phyloP scores from a whole-genome alignment of 2,888 invertebrate genomes.

The Netelia inedita region DNA sequence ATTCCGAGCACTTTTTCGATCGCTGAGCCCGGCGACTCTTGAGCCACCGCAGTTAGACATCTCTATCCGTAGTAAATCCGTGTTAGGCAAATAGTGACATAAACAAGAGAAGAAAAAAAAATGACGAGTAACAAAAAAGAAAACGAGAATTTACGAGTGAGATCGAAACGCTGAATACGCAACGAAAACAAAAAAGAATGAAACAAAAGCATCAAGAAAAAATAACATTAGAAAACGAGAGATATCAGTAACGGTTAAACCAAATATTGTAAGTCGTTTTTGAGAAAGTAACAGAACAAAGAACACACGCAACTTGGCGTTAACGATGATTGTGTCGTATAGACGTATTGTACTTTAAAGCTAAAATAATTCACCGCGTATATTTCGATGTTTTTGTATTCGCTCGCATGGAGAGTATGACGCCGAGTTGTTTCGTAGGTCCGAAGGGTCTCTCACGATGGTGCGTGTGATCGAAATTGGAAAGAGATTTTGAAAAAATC shows the following conservation, averaged over 20 bases:
- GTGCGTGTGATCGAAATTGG: neutral
- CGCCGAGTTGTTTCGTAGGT: slow-evolving; percentile 10
- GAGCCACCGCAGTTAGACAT: neutral
- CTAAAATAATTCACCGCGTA: slow-evolving; percentile 55
- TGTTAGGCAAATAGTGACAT: slow-evolving; percentile 17
- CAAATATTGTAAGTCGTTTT: slow-evolving; percentile 65
- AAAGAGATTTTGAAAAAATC: neutral
- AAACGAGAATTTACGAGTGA: slow-evolving; percentile 76
- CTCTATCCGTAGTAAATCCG: slow-evolving; percentile 24
- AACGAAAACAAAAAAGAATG: slow-evolving; percentile 79
- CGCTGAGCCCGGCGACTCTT: neutral
- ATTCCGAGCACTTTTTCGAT: neutral
- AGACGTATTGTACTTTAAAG: slow-evolving; percentile 33
- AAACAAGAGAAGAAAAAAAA: slow-evolving; percentile 40
- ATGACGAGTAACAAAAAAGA: slow-evolving; percentile 55
- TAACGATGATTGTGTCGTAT: slow-evolving; percentile 53
- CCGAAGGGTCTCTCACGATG: neutral
- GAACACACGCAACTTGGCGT: slow-evolving; percentile 66
- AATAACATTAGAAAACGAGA: slow-evolving; percentile 59
- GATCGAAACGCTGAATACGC: slow-evolving; percentile 80
- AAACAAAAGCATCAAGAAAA: slow-evolving; percentile 66
- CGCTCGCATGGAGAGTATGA: slow-evolving; percentile 63
- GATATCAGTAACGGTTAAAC: slow-evolving; percentile 68
- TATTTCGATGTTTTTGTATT: slow-evolving; percentile 70
- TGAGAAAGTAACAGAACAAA: slow-evolving; percentile 63